These are phyloP conservation scores for Nemurella pictetii DNA, from an alignment of 2,888 invertebrate genomes.

Conservation along the genomic window DNA sequence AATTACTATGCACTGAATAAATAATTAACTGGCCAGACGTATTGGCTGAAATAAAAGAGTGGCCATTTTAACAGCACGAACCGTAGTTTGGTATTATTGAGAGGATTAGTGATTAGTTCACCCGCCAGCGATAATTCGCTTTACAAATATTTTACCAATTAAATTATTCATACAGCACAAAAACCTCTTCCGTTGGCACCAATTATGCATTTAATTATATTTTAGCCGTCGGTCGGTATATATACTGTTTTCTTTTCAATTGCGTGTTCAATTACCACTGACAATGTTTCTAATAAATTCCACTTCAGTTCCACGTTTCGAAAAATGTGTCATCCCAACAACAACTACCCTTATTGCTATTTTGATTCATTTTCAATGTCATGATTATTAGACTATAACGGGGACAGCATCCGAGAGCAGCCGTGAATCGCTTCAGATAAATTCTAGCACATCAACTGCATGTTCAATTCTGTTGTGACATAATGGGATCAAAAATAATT, in stretches of 20 bases:
- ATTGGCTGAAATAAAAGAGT: not conserved
- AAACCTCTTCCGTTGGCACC: too few species aligned
- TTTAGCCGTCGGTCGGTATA: too few species aligned
- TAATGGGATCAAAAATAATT: slow-evolving; percentile 37
- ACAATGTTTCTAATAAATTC: too few species aligned
- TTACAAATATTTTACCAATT: not conserved
- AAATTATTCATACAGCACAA: too few species aligned
- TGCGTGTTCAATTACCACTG: not conserved
- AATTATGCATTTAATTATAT: too few species aligned
- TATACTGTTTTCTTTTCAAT: not conserved
- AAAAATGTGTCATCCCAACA: not conserved
- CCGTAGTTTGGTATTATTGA: not conserved
- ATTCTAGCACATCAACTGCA: slow-evolving; percentile 21
- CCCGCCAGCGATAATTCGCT: not conserved
- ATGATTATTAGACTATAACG: not conserved
- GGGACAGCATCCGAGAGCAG: not conserved
- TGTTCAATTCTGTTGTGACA: slow-evolving; percentile 33
- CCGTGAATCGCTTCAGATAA: not conserved
- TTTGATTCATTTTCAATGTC: slow-evolving; percentile 20
- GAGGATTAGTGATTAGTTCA: not conserved
- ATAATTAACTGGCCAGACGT: not conserved
- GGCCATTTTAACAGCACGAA: too few species aligned
- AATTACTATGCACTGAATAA: not conserved
- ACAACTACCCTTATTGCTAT: slow-evolving; percentile 26
- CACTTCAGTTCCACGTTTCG: not conserved